A percentile compares a stretch with the other conserved stretches of the same genome.
These are phyloP conservation scores for Poecilia wingei DNA, from an alignment of 2,797 vertebrate genomes.

Conservation along the genomic window DNA sequence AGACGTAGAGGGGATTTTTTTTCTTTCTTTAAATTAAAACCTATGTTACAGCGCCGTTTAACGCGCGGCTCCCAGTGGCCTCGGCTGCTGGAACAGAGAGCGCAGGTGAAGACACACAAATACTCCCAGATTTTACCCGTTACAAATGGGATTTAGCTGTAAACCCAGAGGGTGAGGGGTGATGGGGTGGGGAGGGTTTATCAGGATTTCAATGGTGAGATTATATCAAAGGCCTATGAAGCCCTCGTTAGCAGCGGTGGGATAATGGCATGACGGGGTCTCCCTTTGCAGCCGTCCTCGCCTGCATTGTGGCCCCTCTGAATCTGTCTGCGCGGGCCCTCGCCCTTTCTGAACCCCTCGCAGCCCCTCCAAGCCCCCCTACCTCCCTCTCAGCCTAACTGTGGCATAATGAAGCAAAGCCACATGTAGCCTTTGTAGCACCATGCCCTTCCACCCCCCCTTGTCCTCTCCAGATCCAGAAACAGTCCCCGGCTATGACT, in stretches of 20 bases:
- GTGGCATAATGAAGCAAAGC: constrained; percentile 93
- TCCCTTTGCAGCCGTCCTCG: constrained; percentile 86
- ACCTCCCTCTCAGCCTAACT: constrained; percentile 77
- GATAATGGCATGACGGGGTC: constrained; percentile 91
- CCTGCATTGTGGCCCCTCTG: constrained; percentile 89
- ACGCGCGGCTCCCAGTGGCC: constrained; percentile 83
- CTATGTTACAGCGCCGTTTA: constrained; percentile 75
- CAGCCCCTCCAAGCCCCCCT: constrained; percentile 64
- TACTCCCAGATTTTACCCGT: constrained; percentile 66
- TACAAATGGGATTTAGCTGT: constrained; percentile 94
- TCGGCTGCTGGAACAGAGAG: constrained; percentile 78
- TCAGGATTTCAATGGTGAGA: constrained; percentile 92
- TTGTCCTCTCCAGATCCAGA: constrained; percentile 61
- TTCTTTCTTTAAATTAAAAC: constrained; percentile 74
- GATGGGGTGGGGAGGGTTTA: constrained; percentile 84
- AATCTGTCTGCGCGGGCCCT: constrained; percentile 86
- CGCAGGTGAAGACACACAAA: constrained; percentile 78
- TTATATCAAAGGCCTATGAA: constrained; percentile 95
- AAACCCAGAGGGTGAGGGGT: constrained; percentile 83
- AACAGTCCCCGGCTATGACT: constrained; percentile 84
- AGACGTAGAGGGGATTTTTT: constrained; percentile 64
- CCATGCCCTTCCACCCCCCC: constrained; percentile 64
- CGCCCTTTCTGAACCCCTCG: constrained; percentile 86
- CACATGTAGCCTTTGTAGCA: constrained; percentile 90
- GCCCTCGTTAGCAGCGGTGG: constrained; percentile 89